Percentiles rank a stretch among this genome's conserved stretches.
phyloP scores from a whole-genome alignment of 2,888 invertebrate genomes.

The Cantharis flavilabris region DNA sequence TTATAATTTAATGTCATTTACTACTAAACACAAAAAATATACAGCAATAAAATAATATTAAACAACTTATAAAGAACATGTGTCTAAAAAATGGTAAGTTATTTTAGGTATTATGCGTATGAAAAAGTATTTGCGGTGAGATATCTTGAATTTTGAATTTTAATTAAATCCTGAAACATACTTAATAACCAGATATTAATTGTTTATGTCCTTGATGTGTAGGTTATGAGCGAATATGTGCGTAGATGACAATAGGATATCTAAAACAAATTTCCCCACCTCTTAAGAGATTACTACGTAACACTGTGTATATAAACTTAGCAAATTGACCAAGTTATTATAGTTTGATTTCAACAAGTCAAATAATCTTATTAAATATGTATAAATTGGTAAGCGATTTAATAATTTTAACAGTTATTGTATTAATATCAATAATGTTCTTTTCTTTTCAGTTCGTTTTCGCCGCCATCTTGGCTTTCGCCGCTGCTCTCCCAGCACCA shows the following conservation, averaged over 20 bases:
- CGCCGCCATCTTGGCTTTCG: constrained; percentile 56
- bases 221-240: background rate
- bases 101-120: background rate
- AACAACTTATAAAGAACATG: background rate
- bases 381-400: constrained; percentile 33
- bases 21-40: background rate
- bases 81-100: background rate
- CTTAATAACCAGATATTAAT: background rate
- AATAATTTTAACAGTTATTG: background rate
- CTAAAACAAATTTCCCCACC: constrained; percentile 3
- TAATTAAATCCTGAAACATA: background rate
- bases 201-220: background rate
- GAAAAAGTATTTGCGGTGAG: background rate
- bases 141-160: background rate
- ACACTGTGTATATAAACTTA: constrained; percentile 10
- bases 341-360: constrained; percentile 21
- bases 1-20: background rate
- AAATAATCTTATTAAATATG: constrained; percentile 26
- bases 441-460: constrained; percentile 54
- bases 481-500: constrained; percentile 55
- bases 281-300: constrained; percentile 3
- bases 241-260: constrained; percentile 17
- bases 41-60: background rate
- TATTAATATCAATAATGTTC: background rate
- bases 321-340: background rate